Conservation (phyloP, 2,888 invertebrate genomes). For the Charanyca ferruginea region DNA sequence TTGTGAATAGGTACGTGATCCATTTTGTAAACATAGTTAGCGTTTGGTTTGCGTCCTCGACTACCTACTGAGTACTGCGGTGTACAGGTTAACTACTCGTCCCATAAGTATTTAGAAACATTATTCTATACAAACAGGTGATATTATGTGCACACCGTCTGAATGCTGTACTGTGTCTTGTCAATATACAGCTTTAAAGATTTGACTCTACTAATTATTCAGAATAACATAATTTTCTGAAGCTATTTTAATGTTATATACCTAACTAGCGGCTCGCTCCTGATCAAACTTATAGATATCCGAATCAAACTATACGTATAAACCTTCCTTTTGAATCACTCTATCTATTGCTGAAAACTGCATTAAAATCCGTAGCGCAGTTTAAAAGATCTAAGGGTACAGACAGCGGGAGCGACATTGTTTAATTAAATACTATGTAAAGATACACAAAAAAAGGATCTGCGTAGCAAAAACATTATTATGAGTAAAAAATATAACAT, state of each 20-base stretch:
- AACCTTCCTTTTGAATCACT: no score
- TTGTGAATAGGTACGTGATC: constrained; percentile 78
- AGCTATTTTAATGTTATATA: no score
- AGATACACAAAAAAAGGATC: background rate
- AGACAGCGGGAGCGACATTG: no score
- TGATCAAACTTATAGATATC: no score
- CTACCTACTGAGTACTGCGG: constrained; percentile 21
- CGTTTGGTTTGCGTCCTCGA: constrained; percentile 74
- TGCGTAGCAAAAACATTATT: constrained; percentile 16
- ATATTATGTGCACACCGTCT: constrained; percentile 41
- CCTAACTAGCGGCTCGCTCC: no score
- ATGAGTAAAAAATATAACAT: constrained; percentile 2
- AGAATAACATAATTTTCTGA: no score
- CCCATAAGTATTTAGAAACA: constrained; percentile 56
- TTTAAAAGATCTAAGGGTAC: no score
- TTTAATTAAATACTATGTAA: no score
- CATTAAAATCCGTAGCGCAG: no score
- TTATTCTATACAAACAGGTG: constrained; percentile 57
- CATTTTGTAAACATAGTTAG: constrained; percentile 85
- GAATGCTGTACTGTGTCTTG: constrained; percentile 27
- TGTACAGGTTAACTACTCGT: constrained; percentile 48
- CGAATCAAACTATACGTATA: no score
- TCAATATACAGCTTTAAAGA: constrained; percentile 17
- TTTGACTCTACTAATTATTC: no score
- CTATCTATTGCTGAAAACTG: no score